Percentiles rank a stretch among this genome's conserved stretches.
phyloP scores from a whole-genome alignment of 2,113 vertebrate genomes.

The Sitta europaea region DNA sequence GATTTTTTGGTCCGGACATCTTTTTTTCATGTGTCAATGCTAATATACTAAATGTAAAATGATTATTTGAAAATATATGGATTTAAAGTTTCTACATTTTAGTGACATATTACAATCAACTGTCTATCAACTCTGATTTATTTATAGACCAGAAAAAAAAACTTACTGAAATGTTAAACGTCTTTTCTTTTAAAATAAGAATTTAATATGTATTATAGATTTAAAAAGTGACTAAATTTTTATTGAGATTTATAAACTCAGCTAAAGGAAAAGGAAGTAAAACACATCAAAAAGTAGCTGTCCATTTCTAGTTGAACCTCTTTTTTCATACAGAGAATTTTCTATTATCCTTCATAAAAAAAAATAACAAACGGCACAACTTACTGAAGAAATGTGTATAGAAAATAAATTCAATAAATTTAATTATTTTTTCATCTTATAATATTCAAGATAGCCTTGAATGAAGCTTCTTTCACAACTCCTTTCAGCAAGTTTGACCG shows the following conservation, averaged over 20 bases:
- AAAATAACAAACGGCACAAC: neutral
- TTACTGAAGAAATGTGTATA: neutral
- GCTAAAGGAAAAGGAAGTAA: neutral
- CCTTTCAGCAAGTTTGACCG: neutral
- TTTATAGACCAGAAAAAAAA: slow-evolving; percentile 4
- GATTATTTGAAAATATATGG: neutral
- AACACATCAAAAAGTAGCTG: neutral
- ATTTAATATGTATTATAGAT: neutral
- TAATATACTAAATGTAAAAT: neutral
- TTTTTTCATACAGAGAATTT: neutral
- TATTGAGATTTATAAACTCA: neutral
- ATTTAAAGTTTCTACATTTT: neutral
- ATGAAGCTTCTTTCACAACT: neutral
- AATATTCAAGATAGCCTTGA: neutral
- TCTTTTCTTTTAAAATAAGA: neutral
- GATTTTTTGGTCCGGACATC: neutral
- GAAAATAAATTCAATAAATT: neutral
- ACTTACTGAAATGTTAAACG: neutral
- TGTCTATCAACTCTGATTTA: neutral
- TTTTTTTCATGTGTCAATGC: neutral
- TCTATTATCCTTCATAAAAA: neutral
- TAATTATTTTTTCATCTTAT: neutral
- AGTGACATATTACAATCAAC: neutral
- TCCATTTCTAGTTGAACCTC: neutral
- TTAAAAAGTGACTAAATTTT: neutral